Evolutionary conservation across 2,888 invertebrate species (phyloP).

Genomic region (Ichneumoninae sp.): DNA sequence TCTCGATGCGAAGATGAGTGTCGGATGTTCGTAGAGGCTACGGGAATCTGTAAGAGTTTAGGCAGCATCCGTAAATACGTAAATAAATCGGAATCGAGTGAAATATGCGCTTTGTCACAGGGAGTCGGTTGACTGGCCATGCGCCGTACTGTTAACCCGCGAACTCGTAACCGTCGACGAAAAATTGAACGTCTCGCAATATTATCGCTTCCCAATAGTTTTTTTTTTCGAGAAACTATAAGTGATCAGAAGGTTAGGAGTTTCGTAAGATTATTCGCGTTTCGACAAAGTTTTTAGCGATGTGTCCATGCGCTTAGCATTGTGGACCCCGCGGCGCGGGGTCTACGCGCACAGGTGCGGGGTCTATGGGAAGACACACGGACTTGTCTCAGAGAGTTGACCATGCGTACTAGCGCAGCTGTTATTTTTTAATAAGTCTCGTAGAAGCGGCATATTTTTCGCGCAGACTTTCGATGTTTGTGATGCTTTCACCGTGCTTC

Average conservation of each 20-base stretch:
- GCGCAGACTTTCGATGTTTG: background rate
- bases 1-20: background rate
- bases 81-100: constrained; percentile 2
- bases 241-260: background rate
- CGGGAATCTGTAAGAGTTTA: background rate
- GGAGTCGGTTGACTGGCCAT: background rate
- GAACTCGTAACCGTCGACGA: background rate
- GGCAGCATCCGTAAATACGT: background rate
- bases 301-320: background rate
- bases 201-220: background rate
- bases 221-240: background rate
- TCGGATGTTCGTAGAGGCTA: background rate
- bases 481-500: background rate
- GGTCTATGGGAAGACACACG: background rate
- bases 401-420: background rate
- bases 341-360: background rate
- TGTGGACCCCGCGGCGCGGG: background rate
- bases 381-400: background rate
- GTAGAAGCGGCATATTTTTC: background rate
- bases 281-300: background rate
- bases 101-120: background rate
- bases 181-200: background rate
- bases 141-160: background rate
- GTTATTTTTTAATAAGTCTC: background rate
- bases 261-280: background rate